Evolutionary conservation across 2,888 invertebrate species (phyloP).

Genomic region (Elegia similella): DNA sequence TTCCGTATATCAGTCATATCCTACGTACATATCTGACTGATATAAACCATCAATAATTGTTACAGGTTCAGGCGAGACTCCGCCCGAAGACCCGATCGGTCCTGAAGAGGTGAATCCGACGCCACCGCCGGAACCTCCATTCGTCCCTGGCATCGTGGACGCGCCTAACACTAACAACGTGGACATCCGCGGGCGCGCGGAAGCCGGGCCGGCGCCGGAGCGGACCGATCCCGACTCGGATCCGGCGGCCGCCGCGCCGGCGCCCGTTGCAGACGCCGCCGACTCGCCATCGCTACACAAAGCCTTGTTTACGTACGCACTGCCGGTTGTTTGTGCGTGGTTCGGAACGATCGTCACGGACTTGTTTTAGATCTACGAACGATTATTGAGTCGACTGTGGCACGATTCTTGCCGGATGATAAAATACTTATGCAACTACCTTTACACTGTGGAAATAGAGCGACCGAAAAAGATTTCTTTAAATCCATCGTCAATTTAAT

Average conservation of each 20-base stretch:
- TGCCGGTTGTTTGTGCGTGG: slow-evolving; percentile 93
- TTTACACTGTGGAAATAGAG: too few species aligned
- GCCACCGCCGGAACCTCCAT: slow-evolving; percentile 41
- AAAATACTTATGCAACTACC: too few species aligned
- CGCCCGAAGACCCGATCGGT: slow-evolving; percentile 42
- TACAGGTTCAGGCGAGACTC: slow-evolving; percentile 56
- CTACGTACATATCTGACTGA: too few species aligned
- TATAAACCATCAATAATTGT: slow-evolving; percentile 25
- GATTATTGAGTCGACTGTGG: neutral
- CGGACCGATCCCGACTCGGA: slow-evolving; percentile 20
- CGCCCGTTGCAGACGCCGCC: slow-evolving; percentile 55
- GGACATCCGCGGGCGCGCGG: slow-evolving; percentile 34
- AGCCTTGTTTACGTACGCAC: slow-evolving; percentile 87
- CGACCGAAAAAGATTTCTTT: too few species aligned
- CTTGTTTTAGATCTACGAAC: slow-evolving; percentile 85
- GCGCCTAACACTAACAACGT: slow-evolving; percentile 52
- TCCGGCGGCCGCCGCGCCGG: slow-evolving; percentile 36
- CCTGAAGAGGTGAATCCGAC: slow-evolving; percentile 29
- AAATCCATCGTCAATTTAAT: too few species aligned
- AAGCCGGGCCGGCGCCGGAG: slow-evolving; percentile 25
- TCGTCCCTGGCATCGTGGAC: slow-evolving; percentile 50
- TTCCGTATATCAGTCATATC: too few species aligned
- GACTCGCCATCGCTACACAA: slow-evolving; percentile 78
- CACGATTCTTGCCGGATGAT: too few species aligned
- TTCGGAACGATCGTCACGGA: slow-evolving; percentile 91